A percentile compares a stretch with the other conserved stretches of the same genome.
These are phyloP conservation scores for Sigmodon hispidus DNA, from an alignment of 2,113 vertebrate genomes.

Conservation along the genomic window DNA sequence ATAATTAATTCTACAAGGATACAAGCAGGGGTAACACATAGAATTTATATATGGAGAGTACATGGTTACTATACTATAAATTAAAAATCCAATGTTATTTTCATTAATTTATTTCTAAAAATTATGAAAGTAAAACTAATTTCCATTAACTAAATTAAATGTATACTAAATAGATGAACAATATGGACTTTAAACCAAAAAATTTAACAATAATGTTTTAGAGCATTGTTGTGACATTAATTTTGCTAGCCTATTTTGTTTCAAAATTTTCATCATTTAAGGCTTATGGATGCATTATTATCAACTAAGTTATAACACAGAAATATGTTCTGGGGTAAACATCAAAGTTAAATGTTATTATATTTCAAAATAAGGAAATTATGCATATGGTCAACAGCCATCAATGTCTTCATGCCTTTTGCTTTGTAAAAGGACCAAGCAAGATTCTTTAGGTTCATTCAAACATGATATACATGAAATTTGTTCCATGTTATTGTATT, in stretches of 20 bases:
- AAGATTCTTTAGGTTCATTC: not conserved
- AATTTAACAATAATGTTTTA: not conserved
- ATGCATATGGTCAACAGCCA: not conserved
- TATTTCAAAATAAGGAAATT: conserved; percentile 38
- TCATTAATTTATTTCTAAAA: conserved; percentile 23
- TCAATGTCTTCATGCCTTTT: not conserved
- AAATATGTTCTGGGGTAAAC: not conserved
- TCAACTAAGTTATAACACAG: conserved; percentile 7
- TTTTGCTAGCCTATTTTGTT: conserved; percentile 13
- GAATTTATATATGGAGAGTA: not conserved
- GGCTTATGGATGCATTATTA: not conserved
- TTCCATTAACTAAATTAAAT: not conserved
- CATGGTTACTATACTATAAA: not conserved
- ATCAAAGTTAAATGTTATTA: not conserved
- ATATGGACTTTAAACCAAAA: conserved; percentile 8
- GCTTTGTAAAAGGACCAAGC: not conserved
- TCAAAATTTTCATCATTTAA: not conserved
- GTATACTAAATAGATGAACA: conserved; percentile 1
- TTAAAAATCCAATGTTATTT: conserved; percentile 11
- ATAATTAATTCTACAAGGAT: conserved; percentile 36
- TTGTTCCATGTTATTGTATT: not conserved
- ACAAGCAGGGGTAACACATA: not conserved
- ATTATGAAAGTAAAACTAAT: not conserved
- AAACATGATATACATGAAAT: not conserved
- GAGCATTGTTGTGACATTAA: not conserved